Percentiles rank a stretch among this genome's conserved stretches.
phyloP scores from a whole-genome alignment of 2,797 vertebrate species.

The Pantherophis alleghaniensis region DNA sequence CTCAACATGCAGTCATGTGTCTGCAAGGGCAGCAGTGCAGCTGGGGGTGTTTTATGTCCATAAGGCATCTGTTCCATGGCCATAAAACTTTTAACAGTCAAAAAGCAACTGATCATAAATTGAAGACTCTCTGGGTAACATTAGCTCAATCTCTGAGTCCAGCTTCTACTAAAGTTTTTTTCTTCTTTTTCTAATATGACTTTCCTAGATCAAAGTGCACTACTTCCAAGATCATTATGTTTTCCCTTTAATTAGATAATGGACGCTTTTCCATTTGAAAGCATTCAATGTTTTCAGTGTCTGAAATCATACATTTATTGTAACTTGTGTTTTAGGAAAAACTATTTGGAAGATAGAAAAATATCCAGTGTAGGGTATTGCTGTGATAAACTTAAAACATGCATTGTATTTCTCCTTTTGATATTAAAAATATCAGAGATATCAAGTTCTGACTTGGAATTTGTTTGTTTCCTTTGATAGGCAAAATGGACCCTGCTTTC shows the following conservation, averaged over 20 bases:
- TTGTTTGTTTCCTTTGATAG: slow-evolving; percentile 53
- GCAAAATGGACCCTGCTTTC: slow-evolving; percentile 61
- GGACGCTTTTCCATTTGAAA: slow-evolving; percentile 25
- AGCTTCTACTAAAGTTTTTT: not conserved
- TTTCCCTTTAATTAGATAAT: slow-evolving; percentile 40
- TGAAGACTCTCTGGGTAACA: not conserved
- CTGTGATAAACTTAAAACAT: not conserved
- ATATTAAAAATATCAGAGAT: not conserved
- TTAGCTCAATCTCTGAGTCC: not conserved
- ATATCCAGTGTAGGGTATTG: not conserved
- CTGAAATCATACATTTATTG: not conserved
- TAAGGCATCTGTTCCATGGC: not conserved
- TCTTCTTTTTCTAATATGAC: not conserved
- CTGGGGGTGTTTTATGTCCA: not conserved
- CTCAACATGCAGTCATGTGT: not conserved
- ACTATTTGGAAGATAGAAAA: not conserved
- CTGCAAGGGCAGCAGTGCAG: not conserved
- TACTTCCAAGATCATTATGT: not conserved
- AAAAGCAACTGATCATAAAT: not conserved
- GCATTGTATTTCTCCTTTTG: not conserved
- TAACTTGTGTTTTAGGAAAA: not conserved
- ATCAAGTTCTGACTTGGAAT: not conserved
- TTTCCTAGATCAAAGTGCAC: not conserved
- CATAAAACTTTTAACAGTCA: not conserved
- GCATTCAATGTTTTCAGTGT: not conserved